Evolutionary conservation across 2,113 vertebrate species (phyloP), one percentile per base, ranked within the genome.

Genomic region (Cromileptes altivelis): DNA sequence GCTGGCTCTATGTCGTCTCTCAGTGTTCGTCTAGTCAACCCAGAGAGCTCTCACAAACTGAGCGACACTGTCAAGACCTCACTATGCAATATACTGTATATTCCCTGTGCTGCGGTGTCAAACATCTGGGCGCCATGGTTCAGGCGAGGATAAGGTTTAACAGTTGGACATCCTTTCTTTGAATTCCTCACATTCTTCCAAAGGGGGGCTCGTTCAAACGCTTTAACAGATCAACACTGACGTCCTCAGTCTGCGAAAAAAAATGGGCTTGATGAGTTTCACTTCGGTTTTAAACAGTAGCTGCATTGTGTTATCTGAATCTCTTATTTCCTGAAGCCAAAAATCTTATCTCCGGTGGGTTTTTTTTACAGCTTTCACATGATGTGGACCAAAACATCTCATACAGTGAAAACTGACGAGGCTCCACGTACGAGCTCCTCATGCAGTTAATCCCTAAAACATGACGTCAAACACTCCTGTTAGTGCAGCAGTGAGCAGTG

Each of bases 101-200:
- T 45, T 74, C 55, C 58, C 85, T 57, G 68, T 75, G 75, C 80
- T 52, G 78, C 62, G 75, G 78, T 81, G 85, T 80, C 62, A 85
- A 86, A 81, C 93, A 94, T 94, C 93, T 94, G 91, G 87, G 86
- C 84, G 86, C 81, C 89, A 89, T 60, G 75, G 83, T 82, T 91
- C 87, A 91, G 81, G 72, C 76, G 61, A 85, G 91, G 92, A 90
- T 88, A 91, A 69, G 60, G 65, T 87, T 70, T 70, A 92, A 92
- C 93, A 88, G 91, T 88, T 90, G 88, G 90, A 90, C 56, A 33
- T 84, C 82, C 40, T 91, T 82, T 78, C 40, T 81, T 83, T 78
- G 52, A 85, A 94, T 92, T 92, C 91, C 52, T 81, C 19, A 61
- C 76, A 93, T 94, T 93, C 86, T 83, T 88, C 80, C 19, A 61